These are phyloP conservation scores for Aradus depressus DNA, from an alignment of 2,888 invertebrate species.

Conservation along the genomic window DNA sequence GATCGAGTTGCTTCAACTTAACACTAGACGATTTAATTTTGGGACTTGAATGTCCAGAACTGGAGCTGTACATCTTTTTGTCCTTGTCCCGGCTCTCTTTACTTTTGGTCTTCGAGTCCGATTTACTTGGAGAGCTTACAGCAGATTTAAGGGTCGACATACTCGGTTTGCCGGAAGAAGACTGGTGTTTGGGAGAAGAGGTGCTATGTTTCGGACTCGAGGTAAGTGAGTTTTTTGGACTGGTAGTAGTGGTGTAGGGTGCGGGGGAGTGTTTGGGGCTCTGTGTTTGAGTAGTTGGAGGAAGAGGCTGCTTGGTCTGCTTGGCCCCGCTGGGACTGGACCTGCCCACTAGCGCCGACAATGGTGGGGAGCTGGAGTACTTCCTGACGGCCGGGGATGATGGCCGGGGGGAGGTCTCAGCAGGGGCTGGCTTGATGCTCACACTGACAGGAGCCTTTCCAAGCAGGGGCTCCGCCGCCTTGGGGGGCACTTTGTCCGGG, in stretches of 20 bases:
- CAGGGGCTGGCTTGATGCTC: slow-evolving; percentile 57
- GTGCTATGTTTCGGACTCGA: slow-evolving; percentile 36
- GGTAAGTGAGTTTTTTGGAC: slow-evolving; percentile 30
- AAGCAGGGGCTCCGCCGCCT: slow-evolving; percentile 52
- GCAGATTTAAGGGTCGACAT: slow-evolving; percentile 80
- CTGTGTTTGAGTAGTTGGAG: slow-evolving; percentile 16
- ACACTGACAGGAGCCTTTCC: slow-evolving; percentile 64
- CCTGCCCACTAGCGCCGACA: slow-evolving; percentile 25
- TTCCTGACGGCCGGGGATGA: slow-evolving; percentile 57
- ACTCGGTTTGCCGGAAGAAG: slow-evolving; percentile 56
- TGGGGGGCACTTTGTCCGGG: slow-evolving; percentile 66
- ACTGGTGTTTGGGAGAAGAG: slow-evolving; percentile 58
- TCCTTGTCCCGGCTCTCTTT: slow-evolving; percentile 45
- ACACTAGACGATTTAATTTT: slow-evolving; percentile 46
- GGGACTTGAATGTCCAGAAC: slow-evolving; percentile 47
- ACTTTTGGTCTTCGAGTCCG: slow-evolving; percentile 38
- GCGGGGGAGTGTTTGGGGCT: slow-evolving; percentile 29
- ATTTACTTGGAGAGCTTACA: slow-evolving; percentile 49
- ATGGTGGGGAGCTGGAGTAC: slow-evolving; percentile 54
- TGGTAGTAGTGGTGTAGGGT: slow-evolving; percentile 28
- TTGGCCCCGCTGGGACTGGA: slow-evolving; percentile 26
- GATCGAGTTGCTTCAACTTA: slow-evolving; percentile 57
- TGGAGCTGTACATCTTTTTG: slow-evolving; percentile 33
- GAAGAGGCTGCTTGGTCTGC: slow-evolving; percentile 25
- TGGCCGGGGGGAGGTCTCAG: slow-evolving; percentile 37